A percentile compares a stretch with the other conserved stretches of the same genome.
Evolutionary conservation across 2,113 vertebrate species (phyloP).

Genomic region (Vulpes ferrilata): DNA sequence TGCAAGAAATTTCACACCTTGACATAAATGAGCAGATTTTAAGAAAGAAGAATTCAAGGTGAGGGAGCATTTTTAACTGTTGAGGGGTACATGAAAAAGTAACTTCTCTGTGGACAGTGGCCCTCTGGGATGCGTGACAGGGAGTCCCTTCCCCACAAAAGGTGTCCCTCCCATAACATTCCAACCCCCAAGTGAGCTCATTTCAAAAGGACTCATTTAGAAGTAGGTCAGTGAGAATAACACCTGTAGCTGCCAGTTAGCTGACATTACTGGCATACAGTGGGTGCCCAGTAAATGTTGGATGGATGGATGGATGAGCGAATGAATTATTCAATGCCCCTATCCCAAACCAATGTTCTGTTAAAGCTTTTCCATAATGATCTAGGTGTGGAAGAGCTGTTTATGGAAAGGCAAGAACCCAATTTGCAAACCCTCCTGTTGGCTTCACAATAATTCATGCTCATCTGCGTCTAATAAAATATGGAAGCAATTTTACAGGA

Average conservation of each 20-base stretch:
- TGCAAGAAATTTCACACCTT: slow-evolving; percentile 78
- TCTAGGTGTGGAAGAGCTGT: not conserved
- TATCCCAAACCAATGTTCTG: not conserved
- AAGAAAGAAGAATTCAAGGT: slow-evolving; percentile 66
- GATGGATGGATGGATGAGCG: not conserved
- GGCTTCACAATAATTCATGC: slow-evolving; percentile 79
- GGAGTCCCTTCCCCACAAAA: not conserved
- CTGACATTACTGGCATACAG: not conserved
- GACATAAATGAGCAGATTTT: slow-evolving; percentile 46
- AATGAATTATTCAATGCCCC: not conserved
- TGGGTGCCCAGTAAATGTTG: not conserved
- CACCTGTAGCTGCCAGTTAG: not conserved
- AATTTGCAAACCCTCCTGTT: slow-evolving; percentile 52
- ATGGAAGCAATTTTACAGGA: slow-evolving; percentile 85
- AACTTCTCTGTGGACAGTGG: not conserved
- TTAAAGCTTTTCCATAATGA: not conserved
- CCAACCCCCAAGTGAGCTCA: not conserved
- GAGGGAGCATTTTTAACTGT: slow-evolving; percentile 79
- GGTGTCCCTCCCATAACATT: not conserved
- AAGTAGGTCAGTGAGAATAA: not conserved
- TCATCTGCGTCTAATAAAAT: slow-evolving; percentile 86
- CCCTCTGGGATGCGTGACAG: not conserved
- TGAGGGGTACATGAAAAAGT: slow-evolving; percentile 31
- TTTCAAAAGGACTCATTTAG: not conserved
- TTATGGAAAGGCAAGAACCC: slow-evolving; percentile 53